Base-by-base conservation (phyloP, 2,797 vertebrate species). In the Ambastaia sidthimunki region DNA sequence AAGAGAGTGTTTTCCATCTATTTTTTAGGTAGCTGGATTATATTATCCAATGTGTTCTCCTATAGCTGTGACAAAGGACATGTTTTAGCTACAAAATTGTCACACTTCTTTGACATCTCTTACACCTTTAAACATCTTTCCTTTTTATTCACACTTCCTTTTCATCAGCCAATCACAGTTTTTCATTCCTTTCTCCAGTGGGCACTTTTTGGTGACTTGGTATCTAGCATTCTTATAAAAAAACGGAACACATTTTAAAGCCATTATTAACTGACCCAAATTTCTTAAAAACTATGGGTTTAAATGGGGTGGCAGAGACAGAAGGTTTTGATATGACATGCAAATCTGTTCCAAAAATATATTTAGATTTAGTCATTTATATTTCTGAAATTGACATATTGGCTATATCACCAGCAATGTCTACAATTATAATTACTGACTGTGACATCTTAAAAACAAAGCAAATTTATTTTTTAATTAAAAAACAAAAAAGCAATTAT, bases 41-140 rank as follows among this genome's bases (percentile, higher is more conserved):
- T 90, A 93, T 93, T 90, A 92, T 71, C 80, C 71, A 88, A 88
- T 16, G 90, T 92, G 91, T 93, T 86, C 85, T 73, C 77, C 66
- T 88, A 85, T 75, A 63, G 65, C 83, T 78, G 83, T 91, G 91
- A 93, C 91, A 92, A 23, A 89, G 59, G 19, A 89, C 87, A 89
- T 34, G 86, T 87, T 85, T 88, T 80, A 85, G 71, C 84, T 87
- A 88, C 88, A 89, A 85, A 88, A 82, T 74, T 82, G 80, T 81
- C 70, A 81, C 78, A 85, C 77, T 74, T 60, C 84, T 82, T 76
- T 47, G 47, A 82, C 75, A 76, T 74, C 80, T 79, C 41, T 44
- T 63, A 50, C 25, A 41, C 57, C 74, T 71, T 54, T 81, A 34
- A 62, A n/a, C 73, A 52, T 47, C 19, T 21, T 54, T 65, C 59